These are phyloP conservation scores for Agelaius tricolor DNA, from an alignment of 2,113 vertebrate species.

Conservation along the genomic window DNA sequence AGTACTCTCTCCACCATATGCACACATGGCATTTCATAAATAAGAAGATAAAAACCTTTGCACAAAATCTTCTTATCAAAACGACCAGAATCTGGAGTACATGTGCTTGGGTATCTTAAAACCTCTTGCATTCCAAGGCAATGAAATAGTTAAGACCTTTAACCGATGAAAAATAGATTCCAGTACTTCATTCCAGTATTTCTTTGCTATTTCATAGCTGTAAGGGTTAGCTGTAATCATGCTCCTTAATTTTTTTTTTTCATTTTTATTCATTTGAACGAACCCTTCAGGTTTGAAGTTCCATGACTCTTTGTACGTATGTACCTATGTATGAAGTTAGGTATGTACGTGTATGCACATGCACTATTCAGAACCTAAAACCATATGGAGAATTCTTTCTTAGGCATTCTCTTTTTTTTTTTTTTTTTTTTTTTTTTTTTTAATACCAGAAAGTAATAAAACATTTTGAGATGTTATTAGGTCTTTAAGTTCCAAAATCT, in stretches of 20 bases:
- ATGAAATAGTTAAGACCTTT: constrained; percentile 28
- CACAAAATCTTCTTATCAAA: neutral
- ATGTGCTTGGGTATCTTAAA: neutral
- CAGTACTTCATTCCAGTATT: neutral
- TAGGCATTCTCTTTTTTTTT: neutral
- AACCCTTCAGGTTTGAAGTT: constrained; percentile 59
- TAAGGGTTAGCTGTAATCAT: neutral
- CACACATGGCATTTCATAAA: neutral
- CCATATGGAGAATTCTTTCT: constrained; percentile 56
- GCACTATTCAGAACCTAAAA: constrained; percentile 58
- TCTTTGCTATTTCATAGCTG: neutral
- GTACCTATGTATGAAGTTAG: neutral
- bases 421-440: neutral
- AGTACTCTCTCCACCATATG: neutral
- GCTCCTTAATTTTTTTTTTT: constrained; percentile 21
- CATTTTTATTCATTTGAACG: neutral
- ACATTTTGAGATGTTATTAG: constrained; percentile 74
- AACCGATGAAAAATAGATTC: constrained; percentile 8
- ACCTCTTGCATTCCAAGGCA: neutral
- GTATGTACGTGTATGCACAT: neutral
- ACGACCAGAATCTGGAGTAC: neutral
- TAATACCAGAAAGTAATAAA: constrained; percentile 63
- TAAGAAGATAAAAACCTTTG: neutral
- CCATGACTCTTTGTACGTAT: constrained; percentile 26
- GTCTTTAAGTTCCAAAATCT: constrained; percentile 77